Conservation (phyloP, 2,113 vertebrate genomes). For the Caranx melampygus region DNA sequence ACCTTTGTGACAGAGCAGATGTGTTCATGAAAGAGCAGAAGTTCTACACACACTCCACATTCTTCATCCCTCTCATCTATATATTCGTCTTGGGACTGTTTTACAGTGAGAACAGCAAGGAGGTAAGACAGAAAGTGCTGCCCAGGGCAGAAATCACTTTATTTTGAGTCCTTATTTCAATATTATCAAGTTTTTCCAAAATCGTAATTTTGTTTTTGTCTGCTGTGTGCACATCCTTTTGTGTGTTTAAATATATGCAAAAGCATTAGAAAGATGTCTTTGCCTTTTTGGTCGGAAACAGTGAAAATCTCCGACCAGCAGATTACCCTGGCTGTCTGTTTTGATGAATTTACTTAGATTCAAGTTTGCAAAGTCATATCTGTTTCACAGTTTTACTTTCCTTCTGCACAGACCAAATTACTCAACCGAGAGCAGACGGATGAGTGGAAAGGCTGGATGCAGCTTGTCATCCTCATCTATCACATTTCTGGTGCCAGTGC, state of each 20-base stretch:
- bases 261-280: no score
- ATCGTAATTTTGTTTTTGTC: background rate
- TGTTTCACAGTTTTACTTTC: background rate
- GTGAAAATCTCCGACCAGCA: no score
- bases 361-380: background rate
- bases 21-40: conserved; percentile 99
- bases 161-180: background rate
- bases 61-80: conserved; percentile 97
- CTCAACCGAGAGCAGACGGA: conserved; percentile 98
- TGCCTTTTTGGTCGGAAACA: no score
- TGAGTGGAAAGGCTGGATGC: conserved; percentile 99
- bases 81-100: conserved; percentile 95
- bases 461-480: conserved; percentile 98
- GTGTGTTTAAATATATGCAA: background rate
- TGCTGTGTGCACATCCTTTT: background rate
- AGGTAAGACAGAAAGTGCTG: conserved; percentile 84
- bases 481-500: conserved; percentile 98
- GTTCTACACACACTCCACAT: conserved; percentile 96
- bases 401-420: conserved; percentile 89
- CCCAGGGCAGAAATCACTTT: background rate
- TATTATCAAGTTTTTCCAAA: background rate
- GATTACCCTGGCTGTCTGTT: background rate
- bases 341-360: background rate
- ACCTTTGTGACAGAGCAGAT: conserved; percentile 95
- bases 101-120: conserved; percentile 96